Base-by-base conservation (phyloP, 2,113 vertebrate genomes). In the Paramisgurnus dabryanus region DNA sequence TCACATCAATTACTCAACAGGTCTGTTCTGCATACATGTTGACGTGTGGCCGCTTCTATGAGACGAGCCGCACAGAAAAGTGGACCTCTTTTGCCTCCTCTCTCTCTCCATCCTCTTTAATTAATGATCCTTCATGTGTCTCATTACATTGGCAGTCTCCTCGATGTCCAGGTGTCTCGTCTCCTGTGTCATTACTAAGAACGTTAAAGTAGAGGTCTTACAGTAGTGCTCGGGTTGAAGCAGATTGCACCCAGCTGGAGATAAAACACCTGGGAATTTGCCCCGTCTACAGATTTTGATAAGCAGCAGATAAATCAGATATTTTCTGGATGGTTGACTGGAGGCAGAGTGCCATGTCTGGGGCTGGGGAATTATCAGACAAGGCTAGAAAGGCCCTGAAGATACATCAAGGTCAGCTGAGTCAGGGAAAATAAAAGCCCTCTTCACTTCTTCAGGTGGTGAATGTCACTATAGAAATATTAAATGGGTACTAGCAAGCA, bases 91-190 rank as follows among this genome's bases (percentile, higher is more conserved):
- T 50, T 67, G 49, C 22, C 40, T 67, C 49, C 60, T n/a, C 53
- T 45, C 81, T 43, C 18, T 50, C 39, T n/a, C 17, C n/a, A 68
- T 65, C 53, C 63, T 85, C 75, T 83, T 78, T 85, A 85, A 86
- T 84, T 83, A 79, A 86, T 85, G 71, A 66, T 55, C 75, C 39
- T 41, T 69, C 50, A 71, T 79, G 80, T n/a, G 49, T 84, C 84
- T 69, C 40, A 68, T 85, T 86, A 80, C 81, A 79, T 78, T 63
- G 50, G 11, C 53, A 67, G 50, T 65, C 49, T 58, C 53, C 63
- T 40, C 71, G 34, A 15, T 67, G 79, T 70, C 55, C 61, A 49
- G 81, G 47, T 45, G 47, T 27, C 18, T 64, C 39, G 43, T 73
- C 63, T 81, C 47, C 57, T 53, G 81, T 49, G 68, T 45, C 60